A percentile compares a stretch with the other conserved stretches of the same genome.
Evolutionary conservation across 2,888 invertebrate species (phyloP).

Genomic region (Melolontha melolontha): DNA sequence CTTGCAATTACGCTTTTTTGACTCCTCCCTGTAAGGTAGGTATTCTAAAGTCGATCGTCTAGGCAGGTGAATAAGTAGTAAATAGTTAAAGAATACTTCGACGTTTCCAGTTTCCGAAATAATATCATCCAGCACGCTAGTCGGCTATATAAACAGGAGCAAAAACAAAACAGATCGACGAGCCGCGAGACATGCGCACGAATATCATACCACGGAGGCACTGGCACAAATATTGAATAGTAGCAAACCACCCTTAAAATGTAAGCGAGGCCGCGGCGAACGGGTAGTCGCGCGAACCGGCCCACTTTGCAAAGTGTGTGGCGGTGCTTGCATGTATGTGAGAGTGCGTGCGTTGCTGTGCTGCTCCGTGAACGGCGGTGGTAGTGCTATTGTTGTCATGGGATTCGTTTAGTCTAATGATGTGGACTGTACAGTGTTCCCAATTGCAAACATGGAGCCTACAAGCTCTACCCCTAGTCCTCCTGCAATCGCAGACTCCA

Average conservation of each 20-base stretch:
- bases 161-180: constrained; percentile 48
- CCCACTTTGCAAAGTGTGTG: constrained; percentile 13
- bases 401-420: constrained; percentile 44
- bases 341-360: constrained; percentile 15
- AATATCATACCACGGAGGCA: constrained; percentile 47
- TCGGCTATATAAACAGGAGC: constrained; percentile 21
- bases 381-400: constrained; percentile 44
- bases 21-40: no score
- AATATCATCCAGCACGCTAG: not conserved
- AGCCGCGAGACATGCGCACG: constrained; percentile 52
- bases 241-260: constrained; percentile 53
- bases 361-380: constrained; percentile 32
- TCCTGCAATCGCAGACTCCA: constrained; percentile 62
- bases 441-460: constrained; percentile 59
- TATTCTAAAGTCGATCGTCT: no score
- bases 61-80: no score
- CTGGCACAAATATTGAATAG: constrained; percentile 53
- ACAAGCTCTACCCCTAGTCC: constrained; percentile 64
- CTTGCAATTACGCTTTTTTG: no score
- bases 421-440: constrained; percentile 43
- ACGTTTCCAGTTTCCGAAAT: not conserved
- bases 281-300: constrained; percentile 1
- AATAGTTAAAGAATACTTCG: no score
- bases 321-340: constrained; percentile 4
- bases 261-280: constrained; percentile 40